These are phyloP conservation scores for Acleris laterana DNA, from an alignment of 2,888 invertebrate genomes.

Conservation along the genomic window DNA sequence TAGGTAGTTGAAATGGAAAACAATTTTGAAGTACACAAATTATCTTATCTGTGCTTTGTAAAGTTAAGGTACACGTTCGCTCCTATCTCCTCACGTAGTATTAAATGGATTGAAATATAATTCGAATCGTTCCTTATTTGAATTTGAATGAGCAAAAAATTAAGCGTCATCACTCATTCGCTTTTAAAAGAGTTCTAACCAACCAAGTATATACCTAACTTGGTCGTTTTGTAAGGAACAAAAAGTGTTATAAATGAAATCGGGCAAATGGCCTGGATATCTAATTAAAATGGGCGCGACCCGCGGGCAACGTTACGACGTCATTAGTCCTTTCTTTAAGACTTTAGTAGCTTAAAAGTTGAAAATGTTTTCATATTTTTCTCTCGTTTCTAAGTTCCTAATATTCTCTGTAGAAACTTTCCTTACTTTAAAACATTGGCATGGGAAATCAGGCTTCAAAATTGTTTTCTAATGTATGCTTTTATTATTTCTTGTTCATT, in stretches of 20 bases:
- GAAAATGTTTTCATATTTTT: not conserved
- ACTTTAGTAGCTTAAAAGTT: constrained; percentile 8
- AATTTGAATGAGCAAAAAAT: constrained; percentile 1
- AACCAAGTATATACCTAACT: not conserved
- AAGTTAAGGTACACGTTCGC: not conserved
- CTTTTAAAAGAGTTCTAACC: not conserved
- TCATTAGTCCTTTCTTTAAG: constrained; percentile 25
- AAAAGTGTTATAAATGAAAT: constrained; percentile 24
- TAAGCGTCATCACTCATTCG: not conserved
- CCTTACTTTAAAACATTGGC: too few species aligned
- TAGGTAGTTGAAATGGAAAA: constrained; percentile 27
- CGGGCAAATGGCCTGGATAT: constrained; percentile 22
- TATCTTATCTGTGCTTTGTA: constrained; percentile 12
- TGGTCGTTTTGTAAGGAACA: not conserved
- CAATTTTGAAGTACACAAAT: constrained; percentile 32
- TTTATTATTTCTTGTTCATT: not conserved
- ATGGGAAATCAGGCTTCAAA: constrained; percentile 12
- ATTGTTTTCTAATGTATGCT: constrained; percentile 19
- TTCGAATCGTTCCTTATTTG: not conserved
- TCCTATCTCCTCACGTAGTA: not conserved
- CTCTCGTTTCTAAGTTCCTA: not conserved
- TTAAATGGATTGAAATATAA: not conserved
- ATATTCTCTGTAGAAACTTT: too few species aligned
- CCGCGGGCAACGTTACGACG: constrained; percentile 25
- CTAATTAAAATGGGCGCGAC: constrained; percentile 24